Conservation (phyloP, 1,140 invertebrate species). For the Lordiphosa clarofinis region DNA sequence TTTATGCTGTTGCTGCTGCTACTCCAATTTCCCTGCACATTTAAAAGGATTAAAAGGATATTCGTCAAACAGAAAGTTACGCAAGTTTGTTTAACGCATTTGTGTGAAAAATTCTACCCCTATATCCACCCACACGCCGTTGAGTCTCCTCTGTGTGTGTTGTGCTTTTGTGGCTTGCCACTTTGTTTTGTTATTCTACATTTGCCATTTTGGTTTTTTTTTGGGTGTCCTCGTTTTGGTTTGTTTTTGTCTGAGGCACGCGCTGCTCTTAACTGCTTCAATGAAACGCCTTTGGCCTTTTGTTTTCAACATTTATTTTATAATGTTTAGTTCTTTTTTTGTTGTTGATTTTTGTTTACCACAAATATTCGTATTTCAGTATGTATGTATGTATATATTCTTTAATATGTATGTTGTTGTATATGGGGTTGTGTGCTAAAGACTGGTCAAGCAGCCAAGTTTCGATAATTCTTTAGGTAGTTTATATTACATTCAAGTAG, state of each 20-base stretch:
- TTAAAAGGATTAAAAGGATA: slow-evolving; percentile 76
- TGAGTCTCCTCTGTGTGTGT: slow-evolving; percentile 9
- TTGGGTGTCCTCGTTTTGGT: slow-evolving; percentile 3
- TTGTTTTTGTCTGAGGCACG: slow-evolving; percentile 28
- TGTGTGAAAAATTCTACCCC: slow-evolving; percentile 26
- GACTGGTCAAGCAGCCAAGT: slow-evolving; percentile 66
- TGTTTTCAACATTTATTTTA: slow-evolving; percentile 75
- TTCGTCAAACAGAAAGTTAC: slow-evolving; percentile 68
- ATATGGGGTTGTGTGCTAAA: slow-evolving; percentile 52
- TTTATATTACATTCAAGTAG: slow-evolving; percentile 22
- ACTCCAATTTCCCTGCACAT: slow-evolving; percentile 71
- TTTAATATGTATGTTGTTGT: slow-evolving; percentile 44
- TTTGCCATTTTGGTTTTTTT: slow-evolving; percentile 26
- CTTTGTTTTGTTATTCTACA: slow-evolving; percentile 40
- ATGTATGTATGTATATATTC: slow-evolving; percentile 29
- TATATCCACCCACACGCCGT: not conserved
- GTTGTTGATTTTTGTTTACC: slow-evolving; percentile 66
- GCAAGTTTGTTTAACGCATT: slow-evolving; percentile 57
- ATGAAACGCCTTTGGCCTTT: slow-evolving; percentile 37
- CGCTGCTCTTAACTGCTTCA: slow-evolving; percentile 22
- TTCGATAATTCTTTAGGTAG: slow-evolving; percentile 40
- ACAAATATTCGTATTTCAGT: slow-evolving; percentile 71
- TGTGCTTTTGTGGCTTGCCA: slow-evolving; percentile 37
- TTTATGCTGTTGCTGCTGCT: slow-evolving; percentile 47
- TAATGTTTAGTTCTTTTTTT: slow-evolving; percentile 30